phyloP scores from a whole-genome alignment of 2,113 vertebrate species.

The Calypte anna region DNA sequence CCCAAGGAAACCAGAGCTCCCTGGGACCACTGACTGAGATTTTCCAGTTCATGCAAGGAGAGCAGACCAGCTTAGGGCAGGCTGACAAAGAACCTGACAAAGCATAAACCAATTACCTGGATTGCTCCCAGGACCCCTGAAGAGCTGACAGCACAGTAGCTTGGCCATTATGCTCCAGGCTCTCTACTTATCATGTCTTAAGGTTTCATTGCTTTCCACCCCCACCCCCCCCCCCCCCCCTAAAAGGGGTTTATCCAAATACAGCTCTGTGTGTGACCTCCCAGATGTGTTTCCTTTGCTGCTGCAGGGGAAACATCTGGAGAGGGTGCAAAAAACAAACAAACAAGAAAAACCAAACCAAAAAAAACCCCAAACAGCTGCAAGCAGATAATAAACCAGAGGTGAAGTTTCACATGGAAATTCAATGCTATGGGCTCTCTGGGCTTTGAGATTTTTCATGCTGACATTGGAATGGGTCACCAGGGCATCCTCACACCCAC shows the following conservation, averaged over 20 bases:
- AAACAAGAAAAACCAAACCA: no score
- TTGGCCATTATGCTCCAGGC: neutral
- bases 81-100: neutral
- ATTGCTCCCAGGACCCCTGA: neutral
- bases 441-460: neutral
- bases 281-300: no score
- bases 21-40: neutral
- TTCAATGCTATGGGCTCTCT: neutral
- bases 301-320: neutral
- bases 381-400: neutral
- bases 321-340: neutral
- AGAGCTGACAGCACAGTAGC: neutral
- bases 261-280: neutral
- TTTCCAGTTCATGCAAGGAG: neutral
- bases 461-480: neutral
- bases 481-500: neutral
- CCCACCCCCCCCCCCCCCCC: neutral
- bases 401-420: neutral
- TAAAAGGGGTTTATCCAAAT: neutral
- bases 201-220: neutral
- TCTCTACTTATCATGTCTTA: accelerated
- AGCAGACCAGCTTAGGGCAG: neutral
- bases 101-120: neutral
- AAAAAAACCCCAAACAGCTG: neutral
- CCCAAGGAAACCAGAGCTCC: neutral